Evolutionary conservation across 2,888 invertebrate genomes (phyloP), one percentile per base, ranked within the genome.

Genomic region (Drosophila cognata): DNA sequence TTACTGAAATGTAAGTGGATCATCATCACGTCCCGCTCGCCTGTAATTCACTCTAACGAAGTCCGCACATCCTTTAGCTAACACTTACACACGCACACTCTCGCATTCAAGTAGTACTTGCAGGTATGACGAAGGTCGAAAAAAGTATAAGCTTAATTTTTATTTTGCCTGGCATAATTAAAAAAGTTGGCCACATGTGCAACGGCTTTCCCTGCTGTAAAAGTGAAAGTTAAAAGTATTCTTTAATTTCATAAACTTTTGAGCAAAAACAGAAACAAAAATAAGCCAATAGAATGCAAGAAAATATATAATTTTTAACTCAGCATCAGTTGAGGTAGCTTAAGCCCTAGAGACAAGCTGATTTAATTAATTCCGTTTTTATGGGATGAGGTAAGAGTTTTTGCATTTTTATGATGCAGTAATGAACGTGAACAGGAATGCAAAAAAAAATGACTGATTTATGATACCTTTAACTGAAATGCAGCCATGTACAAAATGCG

Each of bases 131-230:
- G 70, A 71, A 72, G 82, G 79, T 82, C 71, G 67, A 62, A 50
- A 55, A 59, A 71, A 66, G 71, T 50, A 63, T 63, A 72, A 81
- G 76, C 72, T 79, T 67, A 65, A 73, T 68, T 84, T 81, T 73
- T 70, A 82, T 79, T 68, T 81, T 66, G 38, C 67, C 53, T 41
- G 50, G 70, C 73, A 84, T 83, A 83, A 84, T 84, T 87, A 75
- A 78, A 83, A 81, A 86, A 78, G 74, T 82, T 77, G 58, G 59
- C 71, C 64, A 75, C 51, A 71, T 75, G 55, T 64, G 52, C 50
- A 61, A 36, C 36, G 35, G 41, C 57, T 74, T 67, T 64, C 61
- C 18, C 78, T 46, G 71, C 48, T 58, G 11, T 25, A 65, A 65
- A 61, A 77, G 63, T 43, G 29, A 29, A 57, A 57, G 78, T 63